These are phyloP conservation scores for Anarhynchus alexandrinus DNA, from an alignment of 2,113 vertebrate species.

Conservation along the genomic window DNA sequence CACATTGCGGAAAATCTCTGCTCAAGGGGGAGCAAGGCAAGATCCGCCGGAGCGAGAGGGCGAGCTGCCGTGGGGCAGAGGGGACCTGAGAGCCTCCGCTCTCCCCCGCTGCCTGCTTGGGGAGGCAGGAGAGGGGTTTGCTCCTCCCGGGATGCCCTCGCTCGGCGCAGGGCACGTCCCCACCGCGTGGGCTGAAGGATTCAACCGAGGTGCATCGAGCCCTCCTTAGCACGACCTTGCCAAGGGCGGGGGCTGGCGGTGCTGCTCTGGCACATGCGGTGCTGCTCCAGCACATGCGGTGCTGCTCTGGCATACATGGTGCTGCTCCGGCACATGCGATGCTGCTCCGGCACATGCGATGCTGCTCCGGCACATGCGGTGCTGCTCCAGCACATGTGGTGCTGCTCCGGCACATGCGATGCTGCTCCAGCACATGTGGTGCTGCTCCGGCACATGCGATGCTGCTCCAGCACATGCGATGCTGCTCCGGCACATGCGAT, in stretches of 20 bases:
- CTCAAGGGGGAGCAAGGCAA: not conserved
- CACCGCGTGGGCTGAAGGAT: rapidly evolving
- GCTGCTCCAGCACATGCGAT: no score
- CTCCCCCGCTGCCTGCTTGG: rapidly evolving
- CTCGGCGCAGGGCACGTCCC: rapidly evolving
- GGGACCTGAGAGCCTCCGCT: not conserved
- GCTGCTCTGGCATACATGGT: not conserved
- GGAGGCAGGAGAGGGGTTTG: not conserved
- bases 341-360: not conserved
- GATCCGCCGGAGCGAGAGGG: not conserved
- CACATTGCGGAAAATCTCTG: not conserved
- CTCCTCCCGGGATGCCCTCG: not conserved
- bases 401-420: not conserved
- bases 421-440: no score
- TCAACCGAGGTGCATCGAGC: rapidly evolving
- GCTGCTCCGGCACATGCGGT: not conserved
- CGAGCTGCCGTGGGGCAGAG: rapidly evolving
- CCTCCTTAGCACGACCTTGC: rapidly evolving
- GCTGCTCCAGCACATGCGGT: not conserved
- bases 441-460: not conserved
- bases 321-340: not conserved
- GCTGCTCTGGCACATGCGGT: rapidly evolving
- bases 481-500: not conserved
- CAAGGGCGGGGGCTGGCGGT: not conserved
- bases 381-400: no score